Evolutionary conservation across 2,888 invertebrate genomes (phyloP).

Genomic region (Dysmachus trigonus): DNA sequence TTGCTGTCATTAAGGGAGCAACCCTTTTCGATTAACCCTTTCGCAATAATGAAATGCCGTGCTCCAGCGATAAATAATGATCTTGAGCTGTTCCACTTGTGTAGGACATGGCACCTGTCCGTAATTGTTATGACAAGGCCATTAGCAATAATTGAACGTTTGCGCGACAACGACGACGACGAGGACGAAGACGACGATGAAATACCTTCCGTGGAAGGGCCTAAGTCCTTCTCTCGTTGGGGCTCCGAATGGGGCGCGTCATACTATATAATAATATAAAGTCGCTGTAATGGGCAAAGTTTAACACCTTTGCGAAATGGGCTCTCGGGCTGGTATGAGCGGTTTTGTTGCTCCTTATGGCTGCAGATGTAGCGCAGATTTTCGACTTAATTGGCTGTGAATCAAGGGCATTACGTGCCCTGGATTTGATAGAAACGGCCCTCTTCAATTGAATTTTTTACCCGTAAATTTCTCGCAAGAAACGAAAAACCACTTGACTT

Average conservation of each 20-base stretch:
- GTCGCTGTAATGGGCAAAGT: constrained; percentile 3
- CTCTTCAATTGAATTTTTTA: constrained; percentile 35
- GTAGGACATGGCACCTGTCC: constrained; percentile 35
- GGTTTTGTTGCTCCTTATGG: constrained; percentile 20
- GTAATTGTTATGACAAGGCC: constrained; percentile 45
- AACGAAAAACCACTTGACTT: neutral
- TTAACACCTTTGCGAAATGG: constrained; percentile 33
- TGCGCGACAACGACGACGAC: too few species aligned
- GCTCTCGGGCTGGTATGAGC: neutral
- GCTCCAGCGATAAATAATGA: constrained; percentile 34
- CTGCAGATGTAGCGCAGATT: constrained; percentile 43
- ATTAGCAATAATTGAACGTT: constrained; percentile 49
- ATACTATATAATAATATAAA: neutral
- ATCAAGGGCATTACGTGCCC: constrained; percentile 44
- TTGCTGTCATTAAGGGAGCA: constrained; percentile 22
- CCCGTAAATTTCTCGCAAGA: constrained; percentile 20
- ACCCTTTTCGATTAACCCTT: constrained; percentile 41
- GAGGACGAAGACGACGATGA: too few species aligned
- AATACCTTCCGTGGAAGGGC: constrained; percentile 38
- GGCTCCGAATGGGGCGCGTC: too few species aligned
- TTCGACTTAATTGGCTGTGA: constrained; percentile 49
- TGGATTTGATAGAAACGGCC: constrained; percentile 30
- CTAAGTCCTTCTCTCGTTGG: constrained; percentile 35
- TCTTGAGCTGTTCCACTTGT: constrained; percentile 23
- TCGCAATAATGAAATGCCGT: constrained; percentile 6